Evolutionary conservation across 2,888 invertebrate species (phyloP).

Genomic region (Electrophaes corylata): DNA sequence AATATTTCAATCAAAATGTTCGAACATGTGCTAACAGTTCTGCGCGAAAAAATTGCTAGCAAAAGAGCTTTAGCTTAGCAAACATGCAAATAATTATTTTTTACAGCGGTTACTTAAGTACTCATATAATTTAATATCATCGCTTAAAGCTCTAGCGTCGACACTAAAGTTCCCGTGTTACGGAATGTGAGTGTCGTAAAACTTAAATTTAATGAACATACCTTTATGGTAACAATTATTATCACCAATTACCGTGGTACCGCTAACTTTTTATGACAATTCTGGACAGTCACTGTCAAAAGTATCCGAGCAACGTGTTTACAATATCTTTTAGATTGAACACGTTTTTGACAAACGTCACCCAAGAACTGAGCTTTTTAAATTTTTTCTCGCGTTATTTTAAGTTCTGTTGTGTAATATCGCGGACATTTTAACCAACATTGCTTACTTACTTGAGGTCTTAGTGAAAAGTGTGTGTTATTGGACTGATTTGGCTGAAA

Average conservation of each 20-base stretch:
- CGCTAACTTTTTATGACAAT: slow-evolving; percentile 41
- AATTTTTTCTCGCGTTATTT: no score
- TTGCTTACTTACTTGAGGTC: no score
- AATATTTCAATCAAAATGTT: no score
- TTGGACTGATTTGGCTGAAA: no score
- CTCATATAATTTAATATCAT: neutral
- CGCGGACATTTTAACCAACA: no score
- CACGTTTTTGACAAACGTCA: no score
- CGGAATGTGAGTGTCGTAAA: slow-evolving; percentile 23
- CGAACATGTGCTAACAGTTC: no score
- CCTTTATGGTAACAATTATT: slow-evolving; percentile 42
- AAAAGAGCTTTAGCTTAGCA: neutral
- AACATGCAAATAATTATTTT: neutral
- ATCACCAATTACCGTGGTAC: slow-evolving; percentile 45
- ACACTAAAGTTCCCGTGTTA: slow-evolving; percentile 15
- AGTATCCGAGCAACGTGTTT: neutral
- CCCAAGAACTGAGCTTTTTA: no score
- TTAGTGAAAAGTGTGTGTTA: no score
- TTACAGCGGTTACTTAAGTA: neutral
- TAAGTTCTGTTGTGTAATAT: no score
- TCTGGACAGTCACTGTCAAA: slow-evolving; percentile 17
- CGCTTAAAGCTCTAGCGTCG: slow-evolving; percentile 6
- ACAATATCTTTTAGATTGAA: neutral
- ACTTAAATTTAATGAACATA: slow-evolving; percentile 32
- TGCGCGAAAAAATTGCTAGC: no score